Conservation (phyloP, 2,797 vertebrate species). For the Manis pentadactyla region DNA sequence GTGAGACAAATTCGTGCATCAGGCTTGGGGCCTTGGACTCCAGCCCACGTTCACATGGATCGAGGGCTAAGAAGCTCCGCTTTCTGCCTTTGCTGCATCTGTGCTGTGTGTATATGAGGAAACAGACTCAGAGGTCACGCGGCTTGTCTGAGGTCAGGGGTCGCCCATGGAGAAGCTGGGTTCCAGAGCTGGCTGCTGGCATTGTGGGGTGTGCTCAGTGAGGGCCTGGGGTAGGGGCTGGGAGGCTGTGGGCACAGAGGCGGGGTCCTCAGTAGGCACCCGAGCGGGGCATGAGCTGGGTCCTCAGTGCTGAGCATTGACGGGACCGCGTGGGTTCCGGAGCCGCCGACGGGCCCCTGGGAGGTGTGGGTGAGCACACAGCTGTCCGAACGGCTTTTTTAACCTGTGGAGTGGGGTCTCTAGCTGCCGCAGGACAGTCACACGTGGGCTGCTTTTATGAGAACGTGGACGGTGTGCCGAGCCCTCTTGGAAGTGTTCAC, state of each 20-base stretch:
- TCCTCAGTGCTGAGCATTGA: not conserved
- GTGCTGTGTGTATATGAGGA: fast-evolving
- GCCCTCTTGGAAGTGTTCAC: not conserved
- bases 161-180: fast-evolving
- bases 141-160: not conserved
- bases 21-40: fast-evolving
- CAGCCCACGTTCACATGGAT: fast-evolving
- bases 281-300: too few relatives aligned
- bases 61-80: too few relatives aligned
- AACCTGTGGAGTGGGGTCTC: fast-evolving
- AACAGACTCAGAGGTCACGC: too few relatives aligned
- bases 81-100: fast-evolving
- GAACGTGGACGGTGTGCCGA: fast-evolving
- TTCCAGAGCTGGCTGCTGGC: not conserved
- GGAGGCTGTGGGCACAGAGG: not conserved
- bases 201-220: too few relatives aligned
- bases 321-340: not conserved
- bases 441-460: not conserved
- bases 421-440: fast-evolving
- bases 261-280: fast-evolving
- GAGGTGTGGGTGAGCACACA: fast-evolving
- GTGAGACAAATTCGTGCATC: not conserved
- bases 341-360: fast-evolving
- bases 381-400: not conserved
- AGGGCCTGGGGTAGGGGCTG: not conserved